Base-by-base conservation (phyloP, 2,797 vertebrate species). In the Lagothrix lagotricha region DNA sequence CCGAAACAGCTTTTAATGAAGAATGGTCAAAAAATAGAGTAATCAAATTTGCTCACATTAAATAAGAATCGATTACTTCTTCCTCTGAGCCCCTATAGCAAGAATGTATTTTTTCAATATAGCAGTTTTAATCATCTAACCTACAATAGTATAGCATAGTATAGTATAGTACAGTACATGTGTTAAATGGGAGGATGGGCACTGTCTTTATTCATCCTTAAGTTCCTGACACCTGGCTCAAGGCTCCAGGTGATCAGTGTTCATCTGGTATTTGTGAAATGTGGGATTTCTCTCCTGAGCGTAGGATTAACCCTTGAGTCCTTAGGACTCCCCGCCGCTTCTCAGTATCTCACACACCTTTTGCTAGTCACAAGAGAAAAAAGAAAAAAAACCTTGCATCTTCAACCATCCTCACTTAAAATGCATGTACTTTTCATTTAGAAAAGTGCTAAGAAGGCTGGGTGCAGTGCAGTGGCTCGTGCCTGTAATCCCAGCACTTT, bases 341-440 rank as follows among this genome's bases (percentile, higher is more conserved):
- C 61, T 84, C 64, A 79, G 46, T 33, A 73, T 41, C 61, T 57
- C 30, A 48, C 41, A 33, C 26, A 48, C 39, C 22, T 95, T 54
- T 77, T 70, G 28, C 8, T 57, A 26, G 84, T 67, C 54, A 36
- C 9, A 36, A 86, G 64, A 67, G 54, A 7, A 54, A 77, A 17
- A 72, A 82, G 15, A 24, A 4, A 48, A 28, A 85, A 82, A 54
- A 88, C 33, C 13, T 36, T 12, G 1, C 9, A 58, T 70, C 58
- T 90, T 84, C 52, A 82, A 26, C 28, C 24, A 50, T 57, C 94
- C 79, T 87, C 33, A 86, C 50, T 91, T 83, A 84, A 64, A 96
- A 87, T 44, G 15, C 58, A 41, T 85, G n/a, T 30, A 36, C 52
- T 76, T 88, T 85, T 96, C 57, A 89, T 33, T 75, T 54, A 30